phyloP scores from a whole-genome alignment of 2,888 invertebrate genomes.

The Herminia tarsipennalis region DNA sequence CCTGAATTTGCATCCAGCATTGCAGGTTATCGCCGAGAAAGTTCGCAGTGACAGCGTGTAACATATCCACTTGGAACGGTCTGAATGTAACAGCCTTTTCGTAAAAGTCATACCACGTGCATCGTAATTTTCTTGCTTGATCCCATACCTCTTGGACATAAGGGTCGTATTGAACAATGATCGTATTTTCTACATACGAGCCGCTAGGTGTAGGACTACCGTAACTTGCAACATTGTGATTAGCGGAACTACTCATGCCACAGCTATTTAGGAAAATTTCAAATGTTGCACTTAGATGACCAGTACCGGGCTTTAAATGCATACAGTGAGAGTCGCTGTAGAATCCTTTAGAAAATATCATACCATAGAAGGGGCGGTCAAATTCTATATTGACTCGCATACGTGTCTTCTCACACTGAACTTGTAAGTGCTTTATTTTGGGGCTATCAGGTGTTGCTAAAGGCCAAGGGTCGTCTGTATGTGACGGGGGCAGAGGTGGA shows the following conservation, averaged over 20 bases:
- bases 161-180: conserved; percentile 97
- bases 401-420: conserved; percentile 97
- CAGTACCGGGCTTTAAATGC: conserved; percentile 95
- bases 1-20: conserved; percentile 99
- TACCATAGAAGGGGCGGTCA: conserved; percentile 97
- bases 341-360: conserved; percentile 98
- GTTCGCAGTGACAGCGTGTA: conserved; percentile 97
- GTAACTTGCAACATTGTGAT: conserved; percentile 93
- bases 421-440: conserved; percentile 96
- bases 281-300: conserved; percentile 95
- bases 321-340: conserved; percentile 97
- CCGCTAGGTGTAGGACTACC: conserved; percentile 96
- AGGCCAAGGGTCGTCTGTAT: conserved; percentile 95
- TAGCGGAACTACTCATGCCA: conserved; percentile 97
- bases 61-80: conserved; percentile 98
- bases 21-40: conserved; percentile 97
- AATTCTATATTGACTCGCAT: conserved; percentile 98
- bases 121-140: conserved; percentile 95
- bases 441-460: conserved; percentile 95
- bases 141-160: conserved; percentile 98
- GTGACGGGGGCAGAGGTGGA: conserved; percentile 86
- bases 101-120: conserved; percentile 98
- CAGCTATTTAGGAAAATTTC: conserved; percentile 97
- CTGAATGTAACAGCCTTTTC: conserved; percentile 97
- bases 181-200: conserved; percentile 97